phyloP scores from a whole-genome alignment of 2,113 vertebrate genomes.

The Phainopepla nitens region DNA sequence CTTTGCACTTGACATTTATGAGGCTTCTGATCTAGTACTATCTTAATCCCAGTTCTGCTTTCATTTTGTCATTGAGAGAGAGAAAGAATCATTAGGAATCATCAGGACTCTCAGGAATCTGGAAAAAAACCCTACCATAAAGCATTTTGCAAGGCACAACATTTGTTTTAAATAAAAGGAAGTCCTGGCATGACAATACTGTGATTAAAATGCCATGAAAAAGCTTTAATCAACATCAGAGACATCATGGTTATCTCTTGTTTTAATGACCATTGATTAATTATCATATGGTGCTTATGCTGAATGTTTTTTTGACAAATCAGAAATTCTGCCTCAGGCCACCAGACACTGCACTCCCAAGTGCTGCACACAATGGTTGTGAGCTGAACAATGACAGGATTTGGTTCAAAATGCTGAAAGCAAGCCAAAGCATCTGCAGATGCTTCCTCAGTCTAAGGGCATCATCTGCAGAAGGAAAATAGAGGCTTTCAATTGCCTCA shows the following conservation, averaged over 20 bases:
- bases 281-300: background rate
- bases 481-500: background rate
- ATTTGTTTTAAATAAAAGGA: constrained; percentile 47
- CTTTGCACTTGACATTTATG: background rate
- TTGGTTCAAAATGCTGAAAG: background rate
- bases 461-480: background rate
- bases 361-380: background rate
- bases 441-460: background rate
- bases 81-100: background rate
- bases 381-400: background rate
- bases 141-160: background rate
- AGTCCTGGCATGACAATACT: constrained; percentile 2
- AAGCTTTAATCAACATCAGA: background rate
- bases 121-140: rapidly evolving
- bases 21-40: background rate
- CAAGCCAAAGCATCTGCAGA: background rate
- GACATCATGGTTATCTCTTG: background rate
- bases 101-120: background rate
- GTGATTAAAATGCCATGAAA: constrained; percentile 27
- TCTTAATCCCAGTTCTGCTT: background rate
- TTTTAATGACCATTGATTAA: constrained; percentile 19
- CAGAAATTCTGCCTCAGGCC: background rate
- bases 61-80: background rate
- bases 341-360: background rate
- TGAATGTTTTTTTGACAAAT: background rate